These are phyloP conservation scores for Phoeniculus purpureus DNA, from an alignment of 2,797 vertebrate species.

Conservation along the genomic window DNA sequence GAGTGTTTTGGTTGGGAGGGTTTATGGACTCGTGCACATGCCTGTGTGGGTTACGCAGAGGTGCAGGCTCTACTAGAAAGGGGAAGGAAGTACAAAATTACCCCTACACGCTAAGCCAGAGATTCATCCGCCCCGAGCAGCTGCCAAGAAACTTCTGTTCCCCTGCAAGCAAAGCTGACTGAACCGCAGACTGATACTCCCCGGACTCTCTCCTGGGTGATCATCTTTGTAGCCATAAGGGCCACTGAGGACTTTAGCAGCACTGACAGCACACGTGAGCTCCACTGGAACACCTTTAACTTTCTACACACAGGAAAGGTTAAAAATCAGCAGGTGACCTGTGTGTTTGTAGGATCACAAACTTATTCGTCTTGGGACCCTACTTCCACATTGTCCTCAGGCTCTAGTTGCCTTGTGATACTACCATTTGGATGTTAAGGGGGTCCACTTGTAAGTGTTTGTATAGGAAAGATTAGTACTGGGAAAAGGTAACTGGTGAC, in stretches of 20 bases:
- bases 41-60: neutral
- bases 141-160: neutral
- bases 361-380: neutral
- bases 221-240: neutral
- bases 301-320: neutral
- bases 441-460: neutral
- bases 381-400: neutral
- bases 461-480: neutral
- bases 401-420: neutral
- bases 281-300: neutral
- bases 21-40: slow-evolving; percentile 16
- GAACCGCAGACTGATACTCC: neutral
- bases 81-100: neutral
- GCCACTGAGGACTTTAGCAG: neutral
- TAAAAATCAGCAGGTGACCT: neutral
- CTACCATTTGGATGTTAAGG: neutral
- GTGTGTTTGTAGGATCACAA: neutral
- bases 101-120: neutral
- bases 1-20: slow-evolving; percentile 24
- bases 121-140: neutral
- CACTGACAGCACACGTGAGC: neutral
- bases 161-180: neutral
- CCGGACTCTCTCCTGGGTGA: neutral
- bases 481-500: neutral
- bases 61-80: neutral